phyloP scores from a whole-genome alignment of 2,888 invertebrate species.

The Pardosa pseudoannulata region DNA sequence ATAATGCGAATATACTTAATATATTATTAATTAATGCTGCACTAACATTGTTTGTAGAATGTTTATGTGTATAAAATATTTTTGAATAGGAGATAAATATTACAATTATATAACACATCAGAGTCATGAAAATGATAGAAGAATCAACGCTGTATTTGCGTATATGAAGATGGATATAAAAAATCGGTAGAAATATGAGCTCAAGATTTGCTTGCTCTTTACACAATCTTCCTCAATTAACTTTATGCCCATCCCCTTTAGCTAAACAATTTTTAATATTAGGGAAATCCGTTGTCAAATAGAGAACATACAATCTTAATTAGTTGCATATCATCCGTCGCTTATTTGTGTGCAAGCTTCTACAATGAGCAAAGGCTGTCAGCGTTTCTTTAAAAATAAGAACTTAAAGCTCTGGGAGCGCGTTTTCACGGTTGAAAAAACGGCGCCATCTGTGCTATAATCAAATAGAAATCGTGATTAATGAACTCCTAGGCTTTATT shows the following conservation, averaged over 20 bases:
- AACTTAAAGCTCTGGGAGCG: not conserved
- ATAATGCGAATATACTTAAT: too few species aligned
- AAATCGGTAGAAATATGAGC: too few species aligned
- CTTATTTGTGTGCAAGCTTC: not conserved
- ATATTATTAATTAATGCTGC: too few species aligned
- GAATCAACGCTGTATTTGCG: too few species aligned
- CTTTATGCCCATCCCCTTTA: not conserved
- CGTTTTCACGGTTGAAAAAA: constrained; percentile 17
- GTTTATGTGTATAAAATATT: too few species aligned
- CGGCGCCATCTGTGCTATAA: constrained; percentile 6
- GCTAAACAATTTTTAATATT: not conserved
- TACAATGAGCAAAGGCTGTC: not conserved
- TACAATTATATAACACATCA: too few species aligned
- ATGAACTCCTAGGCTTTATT: constrained; percentile 8
- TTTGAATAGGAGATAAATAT: too few species aligned
- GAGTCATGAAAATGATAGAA: too few species aligned
- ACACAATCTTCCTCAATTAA: not conserved
- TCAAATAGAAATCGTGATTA: constrained; percentile 11
- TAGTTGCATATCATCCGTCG: constrained; percentile 1
- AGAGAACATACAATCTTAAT: constrained; percentile 15
- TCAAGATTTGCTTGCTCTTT: too few species aligned
- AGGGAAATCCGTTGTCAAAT: not conserved
- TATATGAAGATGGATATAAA: too few species aligned
- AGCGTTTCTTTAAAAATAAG: not conserved
- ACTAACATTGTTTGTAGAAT: too few species aligned